Conservation (phyloP, 2,113 vertebrate species). For the Macrotis lagotis region DNA sequence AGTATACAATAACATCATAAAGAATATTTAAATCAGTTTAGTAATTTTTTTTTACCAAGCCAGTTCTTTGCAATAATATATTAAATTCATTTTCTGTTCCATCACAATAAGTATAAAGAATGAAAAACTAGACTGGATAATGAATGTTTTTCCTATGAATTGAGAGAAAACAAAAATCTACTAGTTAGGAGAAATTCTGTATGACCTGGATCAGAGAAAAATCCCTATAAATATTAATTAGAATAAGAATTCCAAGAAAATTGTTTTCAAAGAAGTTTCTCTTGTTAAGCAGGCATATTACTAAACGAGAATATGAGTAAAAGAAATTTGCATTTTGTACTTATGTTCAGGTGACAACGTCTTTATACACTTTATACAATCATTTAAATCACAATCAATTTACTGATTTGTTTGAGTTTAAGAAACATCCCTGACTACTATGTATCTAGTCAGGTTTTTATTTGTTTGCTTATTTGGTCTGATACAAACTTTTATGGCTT, state of each 20-base stretch:
- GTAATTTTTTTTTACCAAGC: background rate
- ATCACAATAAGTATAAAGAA: background rate
- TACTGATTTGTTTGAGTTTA: background rate
- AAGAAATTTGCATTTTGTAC: background rate
- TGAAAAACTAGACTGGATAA: background rate
- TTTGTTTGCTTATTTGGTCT: too few species aligned
- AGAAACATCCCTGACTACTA: background rate
- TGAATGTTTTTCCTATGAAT: background rate
- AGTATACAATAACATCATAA: background rate
- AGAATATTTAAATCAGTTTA: background rate
- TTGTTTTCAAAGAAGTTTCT: slow-evolving; percentile 1
- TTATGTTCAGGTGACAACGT: background rate
- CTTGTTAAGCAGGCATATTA: background rate
- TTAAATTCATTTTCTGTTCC: background rate
- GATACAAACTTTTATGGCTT: background rate
- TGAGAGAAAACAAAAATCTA: background rate
- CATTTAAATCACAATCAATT: background rate
- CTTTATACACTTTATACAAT: background rate
- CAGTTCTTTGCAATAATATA: background rate
- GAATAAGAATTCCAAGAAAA: background rate
- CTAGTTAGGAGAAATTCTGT: background rate
- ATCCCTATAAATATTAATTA: background rate
- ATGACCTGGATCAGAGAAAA: background rate
- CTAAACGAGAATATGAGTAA: background rate
- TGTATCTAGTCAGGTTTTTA: background rate